Conservation (phyloP, 37 sponge, comb jelly and placozoan species). For the Mnemiopsis leidyi region DNA sequence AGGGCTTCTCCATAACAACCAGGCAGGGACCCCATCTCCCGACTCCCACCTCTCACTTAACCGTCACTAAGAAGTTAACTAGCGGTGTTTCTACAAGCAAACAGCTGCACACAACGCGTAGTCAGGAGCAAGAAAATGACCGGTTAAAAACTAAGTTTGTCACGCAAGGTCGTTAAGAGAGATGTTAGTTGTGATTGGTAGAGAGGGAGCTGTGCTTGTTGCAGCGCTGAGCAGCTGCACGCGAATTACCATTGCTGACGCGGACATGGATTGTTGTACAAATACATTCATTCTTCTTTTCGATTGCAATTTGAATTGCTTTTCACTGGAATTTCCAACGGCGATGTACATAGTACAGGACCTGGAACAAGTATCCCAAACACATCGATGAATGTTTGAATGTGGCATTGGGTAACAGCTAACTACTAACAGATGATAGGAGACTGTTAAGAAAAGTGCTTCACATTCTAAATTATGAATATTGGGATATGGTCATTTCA, state of each 20-base stretch:
- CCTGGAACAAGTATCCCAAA: background rate
- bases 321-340: background rate
- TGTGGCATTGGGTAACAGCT: no score
- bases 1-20: no score
- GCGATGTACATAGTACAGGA: background rate
- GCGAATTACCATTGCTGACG: background rate
- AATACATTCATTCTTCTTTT: background rate
- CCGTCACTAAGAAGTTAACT: background rate
- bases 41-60: no score
- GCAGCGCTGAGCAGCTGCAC: background rate
- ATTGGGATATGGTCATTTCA: no score
- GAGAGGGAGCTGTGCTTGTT: background rate
- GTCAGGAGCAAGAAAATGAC: background rate
- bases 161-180: background rate
- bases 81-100: background rate
- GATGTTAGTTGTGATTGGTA: background rate
- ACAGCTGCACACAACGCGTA: background rate
- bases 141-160: background rate
- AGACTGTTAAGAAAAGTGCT: no score
- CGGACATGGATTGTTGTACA: background rate
- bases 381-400: no score
- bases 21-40: no score
- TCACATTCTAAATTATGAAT: no score
- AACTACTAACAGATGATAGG: no score
- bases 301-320: background rate